Percentiles rank a stretch among this genome's conserved stretches.
These are phyloP conservation scores for Musca domestica DNA, from an alignment of 1,140 invertebrate genomes.

Conservation along the genomic window DNA sequence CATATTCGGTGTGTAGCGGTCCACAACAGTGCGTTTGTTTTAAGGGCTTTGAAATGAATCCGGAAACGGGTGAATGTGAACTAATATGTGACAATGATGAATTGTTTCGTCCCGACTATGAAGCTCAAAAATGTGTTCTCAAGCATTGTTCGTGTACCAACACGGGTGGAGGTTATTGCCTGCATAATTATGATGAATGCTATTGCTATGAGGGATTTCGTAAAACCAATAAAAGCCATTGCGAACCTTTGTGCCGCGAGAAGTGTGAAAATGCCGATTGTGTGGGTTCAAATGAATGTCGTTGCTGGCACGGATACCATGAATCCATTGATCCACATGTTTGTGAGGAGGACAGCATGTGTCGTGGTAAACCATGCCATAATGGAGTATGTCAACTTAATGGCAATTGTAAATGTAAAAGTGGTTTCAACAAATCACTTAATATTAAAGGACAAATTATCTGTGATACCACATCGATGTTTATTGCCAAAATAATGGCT, in stretches of 20 bases:
- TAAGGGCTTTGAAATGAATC: neutral
- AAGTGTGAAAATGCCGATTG: neutral
- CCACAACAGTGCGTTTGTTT: neutral
- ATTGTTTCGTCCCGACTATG: too few species aligned
- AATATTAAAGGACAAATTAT: neutral
- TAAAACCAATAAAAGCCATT: neutral
- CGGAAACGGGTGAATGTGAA: too few species aligned
- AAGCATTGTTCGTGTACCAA: neutral
- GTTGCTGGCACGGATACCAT: neutral
- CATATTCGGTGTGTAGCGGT: neutral
- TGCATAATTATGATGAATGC: neutral
- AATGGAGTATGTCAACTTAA: neutral
- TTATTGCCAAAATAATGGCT: constrained; percentile 10
- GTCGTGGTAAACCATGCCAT: neutral
- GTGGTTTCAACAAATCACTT: neutral
- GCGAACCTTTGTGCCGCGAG: neutral
- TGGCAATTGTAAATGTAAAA: neutral
- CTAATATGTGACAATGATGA: too few species aligned
- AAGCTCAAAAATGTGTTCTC: neutral
- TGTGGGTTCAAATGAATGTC: neutral
- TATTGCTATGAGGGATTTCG: neutral
- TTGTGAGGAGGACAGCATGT: neutral
- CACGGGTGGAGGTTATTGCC: neutral
- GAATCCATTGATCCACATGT: neutral
- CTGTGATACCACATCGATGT: neutral